These are phyloP conservation scores for Falco punctatus DNA, from an alignment of 2,113 vertebrate genomes.

Conservation along the genomic window DNA sequence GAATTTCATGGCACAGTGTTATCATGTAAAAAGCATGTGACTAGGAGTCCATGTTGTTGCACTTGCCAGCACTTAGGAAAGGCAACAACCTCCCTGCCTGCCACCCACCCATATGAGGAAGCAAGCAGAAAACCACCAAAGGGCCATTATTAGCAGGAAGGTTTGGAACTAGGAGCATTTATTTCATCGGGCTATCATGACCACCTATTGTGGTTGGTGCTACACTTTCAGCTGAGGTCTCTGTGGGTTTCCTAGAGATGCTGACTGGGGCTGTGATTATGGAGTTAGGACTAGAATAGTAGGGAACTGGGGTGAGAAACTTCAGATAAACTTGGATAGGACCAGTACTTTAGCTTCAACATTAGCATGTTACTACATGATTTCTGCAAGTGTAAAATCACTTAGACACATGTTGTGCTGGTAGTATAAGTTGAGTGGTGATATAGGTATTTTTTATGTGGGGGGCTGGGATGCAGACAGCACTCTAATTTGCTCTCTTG, in stretches of 20 bases:
- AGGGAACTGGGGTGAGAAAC: not conserved
- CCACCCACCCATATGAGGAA: fast-evolving
- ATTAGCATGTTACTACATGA: not conserved
- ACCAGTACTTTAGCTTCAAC: not conserved
- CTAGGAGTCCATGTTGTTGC: not conserved
- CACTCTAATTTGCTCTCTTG: not conserved
- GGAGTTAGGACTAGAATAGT: not conserved
- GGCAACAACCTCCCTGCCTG: not conserved
- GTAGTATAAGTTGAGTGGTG: not conserved
- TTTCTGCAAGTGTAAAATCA: not conserved
- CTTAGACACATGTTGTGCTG: fast-evolving
- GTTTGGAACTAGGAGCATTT: not conserved
- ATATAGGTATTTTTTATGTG: not conserved
- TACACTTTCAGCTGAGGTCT: not conserved
- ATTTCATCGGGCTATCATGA: not conserved
- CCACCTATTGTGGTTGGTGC: fast-evolving
- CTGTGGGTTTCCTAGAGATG: not conserved
- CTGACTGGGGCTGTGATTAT: not conserved
- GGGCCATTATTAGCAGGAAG: not conserved
- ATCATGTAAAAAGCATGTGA: fast-evolving
- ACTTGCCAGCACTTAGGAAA: not conserved
- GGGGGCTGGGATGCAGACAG: not conserved
- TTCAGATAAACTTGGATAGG: not conserved
- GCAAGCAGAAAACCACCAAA: not conserved
- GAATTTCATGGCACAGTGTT: not conserved